Evolutionary conservation across 2,113 vertebrate genomes (phyloP), one percentile per base, ranked within the genome.

Genomic region (Alouatta palliata): DNA sequence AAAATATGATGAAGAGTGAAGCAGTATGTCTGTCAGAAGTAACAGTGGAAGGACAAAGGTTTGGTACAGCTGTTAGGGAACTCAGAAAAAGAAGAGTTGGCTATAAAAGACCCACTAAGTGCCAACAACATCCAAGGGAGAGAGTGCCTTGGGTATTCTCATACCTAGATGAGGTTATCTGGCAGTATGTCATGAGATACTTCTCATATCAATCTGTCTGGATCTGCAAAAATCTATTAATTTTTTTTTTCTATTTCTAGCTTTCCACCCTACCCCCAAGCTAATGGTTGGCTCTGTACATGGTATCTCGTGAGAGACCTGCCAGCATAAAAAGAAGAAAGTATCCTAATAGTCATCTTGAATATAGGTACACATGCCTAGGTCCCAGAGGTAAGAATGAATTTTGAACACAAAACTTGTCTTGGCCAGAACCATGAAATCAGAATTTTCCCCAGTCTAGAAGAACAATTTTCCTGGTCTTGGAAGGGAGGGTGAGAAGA

Each of bases 1-100:
- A 93, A 95, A 90, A 77, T 27, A 43, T 30, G 75, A 64, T 56
- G 77, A 73, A 91, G 64, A 94, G 7, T 81, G 73, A 95, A 81
- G 43, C 21, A 70, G 3, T 56, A 10, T 61, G 54, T 73, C 77
- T 91, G 40, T 84, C 11, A 91, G 86, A 32, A 90, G 25, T 54
- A 70, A n/a, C 6, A 58, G 77, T 8, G 5, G 27, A 81, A 84
- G 54, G 45, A 45, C 27, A 64, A 83, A 95, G 86, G 43, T 56
- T 91, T 80, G 80, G 19, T 25, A 16, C 17, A 71, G 49, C 71
- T 96, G 73, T 66, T 75, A 70, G 3, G 30, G 52, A 91, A 71
- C 43, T 82, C 64, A 86, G 11, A 56, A 70, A 71, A 75, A 61
- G 54, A 68, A 49, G 27, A 92, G 35, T 27, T 75, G 61, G 54